These are phyloP conservation scores for Oxycera nigricornis DNA, from an alignment of 2,888 invertebrate genomes.

Conservation along the genomic window DNA sequence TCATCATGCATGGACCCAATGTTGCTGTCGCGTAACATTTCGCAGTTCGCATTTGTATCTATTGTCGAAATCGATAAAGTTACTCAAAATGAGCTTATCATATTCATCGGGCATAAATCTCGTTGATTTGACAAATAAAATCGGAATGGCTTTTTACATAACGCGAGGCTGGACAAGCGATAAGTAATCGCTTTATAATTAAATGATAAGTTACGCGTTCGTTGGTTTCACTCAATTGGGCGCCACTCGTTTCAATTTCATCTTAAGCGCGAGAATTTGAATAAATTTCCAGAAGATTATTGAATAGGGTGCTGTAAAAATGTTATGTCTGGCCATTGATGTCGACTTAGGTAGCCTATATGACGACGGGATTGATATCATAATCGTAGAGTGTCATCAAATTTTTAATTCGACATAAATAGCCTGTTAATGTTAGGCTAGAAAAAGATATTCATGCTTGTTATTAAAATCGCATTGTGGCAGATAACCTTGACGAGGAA, in stretches of 20 bases:
- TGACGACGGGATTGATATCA: conserved; percentile 7
- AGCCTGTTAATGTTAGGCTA: not conserved
- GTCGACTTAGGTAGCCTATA: not conserved
- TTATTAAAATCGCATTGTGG: too few species aligned
- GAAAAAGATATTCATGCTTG: not conserved
- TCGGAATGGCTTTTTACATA: not conserved
- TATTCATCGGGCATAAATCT: conserved; percentile 21
- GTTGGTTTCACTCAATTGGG: not conserved
- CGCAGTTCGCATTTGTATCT: too few species aligned
- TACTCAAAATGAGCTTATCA: conserved; percentile 20
- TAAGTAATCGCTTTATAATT: conserved; percentile 29
- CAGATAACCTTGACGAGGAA: too few species aligned
- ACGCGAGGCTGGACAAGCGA: not conserved
- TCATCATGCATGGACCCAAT: too few species aligned
- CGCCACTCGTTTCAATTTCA: not conserved
- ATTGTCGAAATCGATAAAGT: conserved; percentile 1
- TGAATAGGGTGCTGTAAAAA: conserved; percentile 16
- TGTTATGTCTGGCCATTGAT: not conserved
- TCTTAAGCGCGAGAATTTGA: not conserved
- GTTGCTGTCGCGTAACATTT: too few species aligned
- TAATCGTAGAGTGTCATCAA: not conserved
- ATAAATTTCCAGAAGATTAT: conserved; percentile 13
- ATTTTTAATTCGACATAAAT: conserved; percentile 10
- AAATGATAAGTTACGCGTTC: conserved; percentile 14
- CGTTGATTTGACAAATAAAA: conserved; percentile 16